A percentile compares a stretch with the other conserved stretches of the same genome.
Evolutionary conservation across 53 echinoderm and acorn worm genomes (phyloP).

Genomic region (Echinarachnius parma): DNA sequence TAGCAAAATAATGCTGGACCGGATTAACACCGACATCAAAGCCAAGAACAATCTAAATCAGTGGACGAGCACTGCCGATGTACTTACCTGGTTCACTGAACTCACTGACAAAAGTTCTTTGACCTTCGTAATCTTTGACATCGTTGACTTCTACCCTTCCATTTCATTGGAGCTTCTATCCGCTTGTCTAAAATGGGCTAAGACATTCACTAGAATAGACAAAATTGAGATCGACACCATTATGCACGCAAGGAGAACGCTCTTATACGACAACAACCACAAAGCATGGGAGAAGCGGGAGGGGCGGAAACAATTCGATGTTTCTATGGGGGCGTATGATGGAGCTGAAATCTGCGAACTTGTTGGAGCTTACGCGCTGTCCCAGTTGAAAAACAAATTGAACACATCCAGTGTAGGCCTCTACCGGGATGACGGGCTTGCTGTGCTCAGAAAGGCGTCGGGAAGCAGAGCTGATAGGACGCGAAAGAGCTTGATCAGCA

Average conservation of each 20-base stretch:
- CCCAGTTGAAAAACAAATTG: not conserved
- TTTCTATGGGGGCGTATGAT: slow-evolving; percentile 29
- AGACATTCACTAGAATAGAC: slow-evolving; percentile 16
- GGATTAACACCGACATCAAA: slow-evolving; percentile 13
- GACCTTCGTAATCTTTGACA: slow-evolving; percentile 30
- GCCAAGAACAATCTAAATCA: slow-evolving; percentile 12
- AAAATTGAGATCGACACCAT: slow-evolving; percentile 28
- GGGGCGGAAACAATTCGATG: slow-evolving; percentile 24
- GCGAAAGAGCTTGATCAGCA: slow-evolving; percentile 11
- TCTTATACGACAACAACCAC: too few relatives aligned
- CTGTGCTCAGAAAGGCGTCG: not conserved
- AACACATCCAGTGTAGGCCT: not conserved
- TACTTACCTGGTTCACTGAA: slow-evolving; percentile 39
- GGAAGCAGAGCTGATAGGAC: slow-evolving; percentile 27
- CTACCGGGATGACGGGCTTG: slow-evolving; percentile 25
- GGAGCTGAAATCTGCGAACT: slow-evolving; percentile 26
- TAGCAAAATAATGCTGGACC: slow-evolving; percentile 41
- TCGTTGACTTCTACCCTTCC: too few relatives aligned
- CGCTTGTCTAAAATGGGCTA: too few relatives aligned
- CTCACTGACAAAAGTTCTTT: slow-evolving; percentile 10
- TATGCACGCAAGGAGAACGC: too few relatives aligned
- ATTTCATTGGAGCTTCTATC: too few relatives aligned
- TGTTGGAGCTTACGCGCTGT: slow-evolving; percentile 6
- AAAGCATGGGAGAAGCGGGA: slow-evolving; percentile 12
- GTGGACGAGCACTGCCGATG: slow-evolving; percentile 33